Evolutionary conservation across 1,140 invertebrate genomes (phyloP).

Genomic region (Adelges cooleyi): DNA sequence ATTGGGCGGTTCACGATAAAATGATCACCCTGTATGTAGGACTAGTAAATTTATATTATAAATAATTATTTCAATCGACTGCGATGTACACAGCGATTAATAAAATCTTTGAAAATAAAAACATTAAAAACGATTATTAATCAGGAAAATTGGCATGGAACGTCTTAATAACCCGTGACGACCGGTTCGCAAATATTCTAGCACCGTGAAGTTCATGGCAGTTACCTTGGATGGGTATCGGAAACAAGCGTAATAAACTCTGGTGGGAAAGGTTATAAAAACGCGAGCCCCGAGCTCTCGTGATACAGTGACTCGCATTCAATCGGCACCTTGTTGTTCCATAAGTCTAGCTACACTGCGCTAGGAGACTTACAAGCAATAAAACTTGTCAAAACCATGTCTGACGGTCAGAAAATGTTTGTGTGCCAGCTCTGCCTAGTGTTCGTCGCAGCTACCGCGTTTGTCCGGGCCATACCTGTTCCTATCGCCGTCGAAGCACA

Average conservation of each 20-base stretch:
- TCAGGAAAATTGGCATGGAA: no score
- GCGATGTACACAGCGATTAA: no score
- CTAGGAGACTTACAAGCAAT: constrained; percentile 9
- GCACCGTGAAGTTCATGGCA: not conserved
- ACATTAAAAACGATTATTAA: no score
- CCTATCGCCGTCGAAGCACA: not conserved
- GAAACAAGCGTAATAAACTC: not conserved
- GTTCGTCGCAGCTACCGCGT: not conserved
- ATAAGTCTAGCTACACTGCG: constrained; percentile 14
- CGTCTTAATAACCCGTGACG: not conserved
- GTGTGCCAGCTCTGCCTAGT: not conserved
- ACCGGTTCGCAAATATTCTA: not conserved
- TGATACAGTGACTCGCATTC: not conserved
- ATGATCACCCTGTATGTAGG: no score
- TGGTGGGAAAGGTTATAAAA: constrained; percentile 15
- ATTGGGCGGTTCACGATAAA: no score
- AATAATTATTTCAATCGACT: no score
- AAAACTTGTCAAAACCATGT: not conserved
- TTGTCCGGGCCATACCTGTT: not conserved
- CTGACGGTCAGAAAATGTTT: constrained; percentile 21
- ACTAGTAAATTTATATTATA: no score
- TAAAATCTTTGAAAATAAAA: no score
- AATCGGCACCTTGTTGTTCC: not conserved
- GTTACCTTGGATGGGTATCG: not conserved
- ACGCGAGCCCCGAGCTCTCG: no score